Base-by-base conservation (phyloP, 2,113 vertebrate genomes). In the Eira barbara region DNA sequence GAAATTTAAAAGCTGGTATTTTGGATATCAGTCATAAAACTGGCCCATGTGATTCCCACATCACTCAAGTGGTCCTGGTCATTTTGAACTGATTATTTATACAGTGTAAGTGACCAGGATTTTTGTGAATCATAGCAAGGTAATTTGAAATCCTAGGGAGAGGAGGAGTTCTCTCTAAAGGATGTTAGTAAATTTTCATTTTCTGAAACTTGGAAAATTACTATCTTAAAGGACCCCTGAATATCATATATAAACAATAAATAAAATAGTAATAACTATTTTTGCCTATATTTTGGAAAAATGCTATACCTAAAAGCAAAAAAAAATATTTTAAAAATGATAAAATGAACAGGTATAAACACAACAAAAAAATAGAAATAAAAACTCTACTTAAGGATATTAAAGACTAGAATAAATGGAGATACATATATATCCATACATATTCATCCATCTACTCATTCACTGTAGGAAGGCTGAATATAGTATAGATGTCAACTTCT, bases 41-140 rank as follows among this genome's bases (percentile, higher is more conserved):
- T 97, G 96, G 97, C 93, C 97, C 95, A 96, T 91, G 94, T 98
- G 98, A 98, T 96, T 98, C 97, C 89, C 96, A 97, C 85, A 92
- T 97, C 95, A 98, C 93, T 97, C 91, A 97, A 97, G 97, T 79
- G 74, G 95, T 96, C 79, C 15, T 92, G 86, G 89, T 97, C 98
- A 93, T 98, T 98, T 95, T 98, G 79, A 98, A 96, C 97, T 93
- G 47, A 63, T 97, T 97, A 67, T 65, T 83, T 34, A 92, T 59
- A 76, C 39, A 74, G 29, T 21, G 45, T 61, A 71, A 96, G 73
- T 45, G 79, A 61, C 59, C 45, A 89, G 74, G 79, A 86, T 59
- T 67, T 89, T 55, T 85, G 25, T 34, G 57, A n/a, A 47, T 79
- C 36, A n/a, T 47, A 90, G 42, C 5, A 71, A 84, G 34, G 27